Base-by-base conservation (phyloP, 2,888 invertebrate genomes). In the Noctua comes region DNA sequence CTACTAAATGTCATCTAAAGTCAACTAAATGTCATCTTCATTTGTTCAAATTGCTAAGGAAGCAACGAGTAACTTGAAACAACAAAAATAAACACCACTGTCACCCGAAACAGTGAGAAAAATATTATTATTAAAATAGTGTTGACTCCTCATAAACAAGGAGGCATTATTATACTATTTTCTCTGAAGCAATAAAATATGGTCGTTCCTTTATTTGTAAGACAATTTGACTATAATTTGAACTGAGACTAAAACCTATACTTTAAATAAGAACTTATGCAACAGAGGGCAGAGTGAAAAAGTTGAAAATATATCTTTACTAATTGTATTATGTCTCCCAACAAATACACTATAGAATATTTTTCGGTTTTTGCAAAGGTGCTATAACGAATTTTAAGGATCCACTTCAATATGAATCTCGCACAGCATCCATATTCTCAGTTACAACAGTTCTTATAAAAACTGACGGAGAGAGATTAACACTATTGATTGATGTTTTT, bases 401-500 rank as follows among this genome's bases (percentile, higher is more conserved):
- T 31, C 31, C 16, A 16, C 1, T 40, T 40, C 21, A 18, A 36
- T 27, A 51, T 27, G 13, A 51, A n/a, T 24, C 10, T n/a, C n/a
- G 13, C 7, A n/a, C 31, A 64, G 21, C 36, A 64, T 36, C n/a
- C 21, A n/a, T 46, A 46, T 36, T 24, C 11, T 4, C 24, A 43
- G 31, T 43, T 27, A 48, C 46, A 62, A 27, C n/a, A 68, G 40
- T 43, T 36, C 4, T 27, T 36, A 46, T 43, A 43, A 27, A 59
- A 68, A 54, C 11, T 24, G 36, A 27, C 16, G 4, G 24, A 36
- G 36, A 77, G 18, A 71, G 31, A 76, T 62, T 74, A 75, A 64
- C 80, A 51, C 51, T 84, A 68, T 70, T 70, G 76, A 78, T 78
- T n/a, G 64, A 79, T 77, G 62, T 78, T 73, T 75, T 75, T 65